Evolutionary conservation across 2,113 vertebrate genomes (phyloP), one percentile per base, ranked within the genome.

Genomic region (Ellobius talpinus): DNA sequence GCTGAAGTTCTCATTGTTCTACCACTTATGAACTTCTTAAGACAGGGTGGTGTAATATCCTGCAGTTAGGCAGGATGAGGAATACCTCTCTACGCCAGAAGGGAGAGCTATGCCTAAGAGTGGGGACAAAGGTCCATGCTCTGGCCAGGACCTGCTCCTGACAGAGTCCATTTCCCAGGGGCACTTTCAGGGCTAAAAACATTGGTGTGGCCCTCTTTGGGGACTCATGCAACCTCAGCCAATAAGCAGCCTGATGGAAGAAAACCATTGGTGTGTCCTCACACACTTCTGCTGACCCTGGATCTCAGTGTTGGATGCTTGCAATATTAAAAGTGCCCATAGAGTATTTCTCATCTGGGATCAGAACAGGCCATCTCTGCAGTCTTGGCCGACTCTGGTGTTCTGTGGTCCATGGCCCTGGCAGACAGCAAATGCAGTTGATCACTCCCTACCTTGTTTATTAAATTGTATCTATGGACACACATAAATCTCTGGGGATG

Each of bases 401-500:
- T 33, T 70, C 70, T 42, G 36, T 9, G 70, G 26, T 26, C 31
- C 45, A 23, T 65, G 77, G n/a, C 33, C 42, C 23, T 5, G 58
- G 50, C 17, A 58, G 52, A 73, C 11, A 55, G 45, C 29, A 39
- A 90, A 36, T 0, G 11, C 1, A 12, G 45, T 73, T 76, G 0
- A 52, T 78, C 63, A 73, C 47, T 39, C 29, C 36, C 1, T 39
- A 33, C 17, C 33, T 55, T 42, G 16, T 10, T 74, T 89, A 77
- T 78, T 73, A 45, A 58, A 65, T 45, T 12, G 2, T 74, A 33
- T 16, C 87, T 65, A 10, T 16, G 47, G 85, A 45, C 0, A 0
- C 0, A 0, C 4, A 4, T 45, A 79, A 36, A 33, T 50, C 42
- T 26, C 4, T 5, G 0, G 13, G 55, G 24, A 39, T 39, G 77